These are phyloP conservation scores for Atrina japonica DNA, from an alignment of 2,888 invertebrate genomes.

Conservation along the genomic window DNA sequence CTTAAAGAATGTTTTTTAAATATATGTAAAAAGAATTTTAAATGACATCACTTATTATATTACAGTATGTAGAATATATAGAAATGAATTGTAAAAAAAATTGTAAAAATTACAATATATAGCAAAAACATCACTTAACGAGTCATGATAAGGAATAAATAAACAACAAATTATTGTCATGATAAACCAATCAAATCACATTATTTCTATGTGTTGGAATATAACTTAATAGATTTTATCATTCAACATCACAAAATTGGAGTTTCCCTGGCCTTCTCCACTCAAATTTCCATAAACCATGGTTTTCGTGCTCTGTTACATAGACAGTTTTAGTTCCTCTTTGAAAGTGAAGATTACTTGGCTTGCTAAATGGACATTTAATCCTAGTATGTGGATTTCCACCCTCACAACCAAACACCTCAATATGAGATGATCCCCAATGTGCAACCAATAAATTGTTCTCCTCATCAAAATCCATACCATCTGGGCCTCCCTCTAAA, in stretches of 20 bases:
- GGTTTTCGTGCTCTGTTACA: conserved; percentile 74
- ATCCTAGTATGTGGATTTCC: conserved; percentile 69
- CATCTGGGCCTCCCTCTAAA: conserved; percentile 75
- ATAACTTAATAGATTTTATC: too few relatives aligned
- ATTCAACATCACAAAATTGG: conserved; percentile 70
- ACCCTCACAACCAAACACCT: conserved; percentile 72
- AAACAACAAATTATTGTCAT: too few relatives aligned
- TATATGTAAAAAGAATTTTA: too few relatives aligned
- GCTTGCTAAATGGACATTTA: conserved; percentile 69
- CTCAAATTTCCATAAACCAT: conserved; percentile 75
- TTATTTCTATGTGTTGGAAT: too few relatives aligned
- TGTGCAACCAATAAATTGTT: conserved; percentile 75
- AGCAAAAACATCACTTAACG: too few relatives aligned
- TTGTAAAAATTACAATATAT: too few relatives aligned
- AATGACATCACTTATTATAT: too few relatives aligned
- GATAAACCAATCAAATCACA: too few relatives aligned
- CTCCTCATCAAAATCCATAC: conserved; percentile 78
- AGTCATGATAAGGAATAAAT: too few relatives aligned
- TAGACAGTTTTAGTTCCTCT: conserved; percentile 68
- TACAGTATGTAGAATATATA: too few relatives aligned
- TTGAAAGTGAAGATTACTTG: conserved; percentile 75
- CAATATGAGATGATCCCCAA: conserved; percentile 72
- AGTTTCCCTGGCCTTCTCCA: conserved; percentile 72
- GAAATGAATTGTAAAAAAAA: too few relatives aligned
- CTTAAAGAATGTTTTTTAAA: too few relatives aligned